phyloP scores from a whole-genome alignment of 35 echinoderm and acorn worm genomes.

The Holothuria glaberrima region DNA sequence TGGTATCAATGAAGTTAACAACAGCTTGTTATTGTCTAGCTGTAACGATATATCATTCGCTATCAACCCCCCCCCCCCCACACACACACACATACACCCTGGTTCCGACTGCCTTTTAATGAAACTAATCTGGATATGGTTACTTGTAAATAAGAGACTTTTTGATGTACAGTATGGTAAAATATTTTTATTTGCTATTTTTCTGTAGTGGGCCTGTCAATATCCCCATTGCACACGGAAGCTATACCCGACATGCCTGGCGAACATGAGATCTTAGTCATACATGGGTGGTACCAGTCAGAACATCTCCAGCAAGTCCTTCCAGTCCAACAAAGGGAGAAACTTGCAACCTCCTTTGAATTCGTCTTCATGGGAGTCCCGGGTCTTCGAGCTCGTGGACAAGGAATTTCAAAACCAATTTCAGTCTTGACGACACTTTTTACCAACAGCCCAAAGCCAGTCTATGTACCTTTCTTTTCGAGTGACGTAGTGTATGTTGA shows the following conservation, averaged over 20 bases:
- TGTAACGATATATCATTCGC: too few species aligned
- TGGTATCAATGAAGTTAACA: too few species aligned
- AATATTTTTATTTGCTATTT: too few species aligned
- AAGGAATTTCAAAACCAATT: background rate
- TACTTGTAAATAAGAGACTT: too few species aligned
- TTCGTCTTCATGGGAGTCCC: conserved; percentile 33
- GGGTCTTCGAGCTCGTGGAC: background rate
- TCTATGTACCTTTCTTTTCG: conserved; percentile 5
- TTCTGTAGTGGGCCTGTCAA: background rate
- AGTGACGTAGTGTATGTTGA: background rate
- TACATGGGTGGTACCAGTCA: background rate
- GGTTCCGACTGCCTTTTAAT: too few species aligned
- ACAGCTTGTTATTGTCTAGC: too few species aligned
- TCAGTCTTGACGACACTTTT: background rate
- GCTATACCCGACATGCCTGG: background rate
- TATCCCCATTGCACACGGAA: background rate
- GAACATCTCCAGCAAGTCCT: background rate
- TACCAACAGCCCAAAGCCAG: background rate
- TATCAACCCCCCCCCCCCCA: too few species aligned
- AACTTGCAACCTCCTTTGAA: background rate
- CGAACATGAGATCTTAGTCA: background rate
- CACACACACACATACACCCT: too few species aligned
- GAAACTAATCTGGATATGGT: too few species aligned
- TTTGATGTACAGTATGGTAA: too few species aligned
- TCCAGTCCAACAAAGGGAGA: background rate